These are phyloP conservation scores for Timema podura DNA, from an alignment of 2,888 invertebrate species.

Conservation along the genomic window DNA sequence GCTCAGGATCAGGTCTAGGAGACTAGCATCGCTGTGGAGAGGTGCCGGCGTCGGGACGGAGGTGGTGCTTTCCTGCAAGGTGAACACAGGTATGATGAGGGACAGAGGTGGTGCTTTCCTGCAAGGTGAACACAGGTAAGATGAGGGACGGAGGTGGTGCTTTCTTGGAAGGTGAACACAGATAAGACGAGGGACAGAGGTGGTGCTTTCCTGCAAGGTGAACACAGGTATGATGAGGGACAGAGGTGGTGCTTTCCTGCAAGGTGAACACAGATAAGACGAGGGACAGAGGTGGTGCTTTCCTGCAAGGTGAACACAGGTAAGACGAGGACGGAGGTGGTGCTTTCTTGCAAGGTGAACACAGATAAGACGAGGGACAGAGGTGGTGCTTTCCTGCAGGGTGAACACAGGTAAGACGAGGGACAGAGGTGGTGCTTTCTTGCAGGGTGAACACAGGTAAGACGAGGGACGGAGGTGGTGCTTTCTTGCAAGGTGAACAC, in stretches of 20 bases:
- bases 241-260: not conserved
- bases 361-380: too few relatives aligned
- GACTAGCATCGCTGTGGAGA: constrained; percentile 24
- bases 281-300: not conserved
- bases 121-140: too few relatives aligned
- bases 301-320: too few relatives aligned
- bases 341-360: too few relatives aligned
- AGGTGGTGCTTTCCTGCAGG: not conserved
- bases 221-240: too few relatives aligned
- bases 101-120: not conserved
- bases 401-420: too few relatives aligned
- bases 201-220: too few relatives aligned
- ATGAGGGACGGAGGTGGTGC: not conserved
- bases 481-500: too few relatives aligned
- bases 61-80: not conserved
- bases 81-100: not conserved
- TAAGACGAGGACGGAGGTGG: not conserved
- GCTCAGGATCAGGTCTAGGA: not conserved
- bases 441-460: too few relatives aligned
- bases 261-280: too few relatives aligned
- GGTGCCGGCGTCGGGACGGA: constrained; percentile 26
- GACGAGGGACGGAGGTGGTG: constrained; percentile 1
- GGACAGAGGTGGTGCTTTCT: not conserved
- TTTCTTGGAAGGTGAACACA: too few relatives aligned
- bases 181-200: too few relatives aligned